Conservation (phyloP, 2,888 invertebrate species). For the Drosophila phalerata region DNA sequence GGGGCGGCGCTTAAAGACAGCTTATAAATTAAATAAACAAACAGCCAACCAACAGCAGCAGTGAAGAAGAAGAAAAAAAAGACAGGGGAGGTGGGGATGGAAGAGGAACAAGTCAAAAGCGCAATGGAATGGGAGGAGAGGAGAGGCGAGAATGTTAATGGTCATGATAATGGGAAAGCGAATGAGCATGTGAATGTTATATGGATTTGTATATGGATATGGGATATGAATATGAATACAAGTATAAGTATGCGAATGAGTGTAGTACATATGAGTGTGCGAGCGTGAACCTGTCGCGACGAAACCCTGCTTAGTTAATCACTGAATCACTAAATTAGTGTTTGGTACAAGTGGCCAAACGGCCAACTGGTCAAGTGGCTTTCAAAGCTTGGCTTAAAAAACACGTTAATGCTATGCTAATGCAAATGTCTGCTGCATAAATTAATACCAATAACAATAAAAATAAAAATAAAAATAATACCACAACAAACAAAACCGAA, state of each 20-base stretch:
- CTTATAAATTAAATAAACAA: slow-evolving; percentile 74
- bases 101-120: slow-evolving; percentile 1
- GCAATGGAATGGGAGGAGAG: background rate
- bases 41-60: slow-evolving; percentile 66
- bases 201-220: slow-evolving; percentile 17
- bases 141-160: slow-evolving; percentile 46
- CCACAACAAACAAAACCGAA: slow-evolving; percentile 12
- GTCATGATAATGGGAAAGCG: slow-evolving; percentile 57
- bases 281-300: slow-evolving; percentile 60
- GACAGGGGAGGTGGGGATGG: background rate
- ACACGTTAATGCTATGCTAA: slow-evolving; percentile 71
- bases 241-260: background rate
- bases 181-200: slow-evolving; percentile 37
- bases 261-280: background rate
- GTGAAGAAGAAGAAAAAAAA: slow-evolving; percentile 8
- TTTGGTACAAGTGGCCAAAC: slow-evolving; percentile 12
- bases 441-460: slow-evolving; percentile 69
- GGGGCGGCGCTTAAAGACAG: slow-evolving; percentile 67
- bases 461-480: slow-evolving; percentile 57
- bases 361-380: slow-evolving; percentile 30
- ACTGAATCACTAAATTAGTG: slow-evolving; percentile 55
- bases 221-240: background rate
- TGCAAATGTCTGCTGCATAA: slow-evolving; percentile 75
- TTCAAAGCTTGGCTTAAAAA: slow-evolving; percentile 24
- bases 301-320: slow-evolving; percentile 49